Evolutionary conservation across 2,113 vertebrate species (phyloP), one percentile per base, ranked within the genome.

Genomic region (Globicephala melas): DNA sequence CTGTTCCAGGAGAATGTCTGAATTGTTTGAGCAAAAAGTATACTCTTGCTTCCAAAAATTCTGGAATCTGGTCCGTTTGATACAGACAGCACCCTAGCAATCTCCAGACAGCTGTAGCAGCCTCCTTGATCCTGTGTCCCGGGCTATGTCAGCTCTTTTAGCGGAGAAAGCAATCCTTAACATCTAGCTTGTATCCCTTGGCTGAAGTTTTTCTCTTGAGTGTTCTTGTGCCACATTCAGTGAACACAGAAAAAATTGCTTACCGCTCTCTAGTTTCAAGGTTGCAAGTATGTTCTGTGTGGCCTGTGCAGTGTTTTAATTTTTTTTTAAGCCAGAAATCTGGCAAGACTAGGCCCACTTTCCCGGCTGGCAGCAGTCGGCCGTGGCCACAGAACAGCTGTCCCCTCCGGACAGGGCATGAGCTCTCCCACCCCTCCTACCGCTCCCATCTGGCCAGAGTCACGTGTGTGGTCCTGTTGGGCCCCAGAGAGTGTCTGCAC

Each of bases 1-100:
- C 81, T 89, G 2, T 91, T 95, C 44, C 17, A 31, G 68, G 50
- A 89, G 13, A 8, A n/a, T 67, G 18, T 82, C 31, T 94, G 58
- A 91, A 74, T 94, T 87, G 23, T 94, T 65, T 55, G 31, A 93
- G 58, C 74, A 96, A 83, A 94, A 94, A 60, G 28, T 67, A n/a
- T 1, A 31, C 18, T 71, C 44, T 92, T 90, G 41, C n/a, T 17
- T 65, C 36, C 71, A 86, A 53, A 70, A 63, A 91, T 38, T 70
- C 50, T 76, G 71, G 87, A 94, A 36, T 58, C 58, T 89, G 82
- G 38, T 47, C 60, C 26, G 1, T 36, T 81, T 55, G 41, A 74
- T 53, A 36, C 1, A 36, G 28, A 36, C 17, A 63, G 33, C 84
- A 41, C 50, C 62, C 84, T 92, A 18, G 31, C 47, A 76, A 85